Conservation (phyloP, 2,797 vertebrate species). For the Gobionotothen gibberifrons region DNA sequence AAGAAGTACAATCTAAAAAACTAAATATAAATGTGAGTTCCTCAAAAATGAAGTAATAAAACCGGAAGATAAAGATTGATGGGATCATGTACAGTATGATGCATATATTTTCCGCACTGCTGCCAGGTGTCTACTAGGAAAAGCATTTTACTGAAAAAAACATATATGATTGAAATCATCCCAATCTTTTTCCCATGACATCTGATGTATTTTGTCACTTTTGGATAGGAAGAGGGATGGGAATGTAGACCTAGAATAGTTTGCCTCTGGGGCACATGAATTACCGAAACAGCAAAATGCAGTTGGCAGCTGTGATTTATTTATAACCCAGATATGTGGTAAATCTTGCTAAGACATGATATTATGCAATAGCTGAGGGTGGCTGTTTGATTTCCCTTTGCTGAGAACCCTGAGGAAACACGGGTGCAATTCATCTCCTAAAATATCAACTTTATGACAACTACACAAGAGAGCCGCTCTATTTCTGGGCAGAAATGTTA, state of each 20-base stretch:
- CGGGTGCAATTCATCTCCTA: conserved; percentile 75
- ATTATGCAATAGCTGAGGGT: conserved; percentile 75
- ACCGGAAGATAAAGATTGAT: conserved; percentile 20
- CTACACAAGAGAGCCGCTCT: conserved; percentile 60
- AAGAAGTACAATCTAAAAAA: background rate
- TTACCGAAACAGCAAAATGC: conserved; percentile 60
- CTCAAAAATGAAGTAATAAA: conserved; percentile 1
- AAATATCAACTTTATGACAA: conserved; percentile 79
- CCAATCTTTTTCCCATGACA: conserved; percentile 29
- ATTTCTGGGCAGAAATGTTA: conserved; percentile 58
- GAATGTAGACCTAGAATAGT: conserved; percentile 41
- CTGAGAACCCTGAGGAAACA: conserved; percentile 69
- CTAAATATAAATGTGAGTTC: background rate
- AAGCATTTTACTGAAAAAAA: conserved; percentile 12
- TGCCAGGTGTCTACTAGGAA: conserved; percentile 16
- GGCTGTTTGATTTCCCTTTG: conserved; percentile 73
- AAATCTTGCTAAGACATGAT: conserved; percentile 65
- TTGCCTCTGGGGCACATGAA: conserved; percentile 57
- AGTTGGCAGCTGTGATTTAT: conserved; percentile 72
- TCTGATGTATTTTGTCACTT: conserved; percentile 48
- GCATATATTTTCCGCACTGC: conserved; percentile 26
- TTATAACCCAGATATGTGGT: conserved; percentile 63
- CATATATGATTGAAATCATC: conserved; percentile 34
- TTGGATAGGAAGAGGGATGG: conserved; percentile 25
- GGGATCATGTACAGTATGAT: conserved; percentile 6